Evolutionary conservation across 2,797 vertebrate species (phyloP).

Genomic region (Acanthis flammea): DNA sequence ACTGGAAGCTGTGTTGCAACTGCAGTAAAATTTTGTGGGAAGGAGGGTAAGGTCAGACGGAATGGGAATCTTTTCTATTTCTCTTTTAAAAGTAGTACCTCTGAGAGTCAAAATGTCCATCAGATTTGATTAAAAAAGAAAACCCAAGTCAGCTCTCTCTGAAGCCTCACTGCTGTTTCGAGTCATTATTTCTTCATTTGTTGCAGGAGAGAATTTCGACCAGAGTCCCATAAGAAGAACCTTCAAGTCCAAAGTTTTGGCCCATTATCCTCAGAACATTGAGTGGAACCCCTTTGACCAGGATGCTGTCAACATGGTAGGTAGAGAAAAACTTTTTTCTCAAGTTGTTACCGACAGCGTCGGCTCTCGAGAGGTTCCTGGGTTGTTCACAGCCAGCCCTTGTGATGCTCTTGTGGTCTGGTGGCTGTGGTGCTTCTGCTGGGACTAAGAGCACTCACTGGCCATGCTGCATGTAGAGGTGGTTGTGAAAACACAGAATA

Average conservation of each 20-base stretch:
- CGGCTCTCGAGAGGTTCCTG: accelerated
- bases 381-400: not conserved
- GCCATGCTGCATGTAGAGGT: not conserved
- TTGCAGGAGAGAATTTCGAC: slow-evolving; percentile 92
- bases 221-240: slow-evolving; percentile 94
- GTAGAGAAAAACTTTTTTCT: slow-evolving; percentile 43
- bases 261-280: slow-evolving; percentile 93
- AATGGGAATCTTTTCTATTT: not conserved
- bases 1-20: not conserved
- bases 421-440: not conserved
- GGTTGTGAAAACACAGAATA: not conserved
- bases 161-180: not conserved
- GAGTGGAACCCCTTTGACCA: slow-evolving; percentile 94
- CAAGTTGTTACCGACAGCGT: not conserved
- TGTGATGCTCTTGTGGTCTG: not conserved
- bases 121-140: not conserved
- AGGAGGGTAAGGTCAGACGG: not conserved
- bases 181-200: slow-evolving; percentile 26
- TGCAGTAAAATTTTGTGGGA: not conserved
- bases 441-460: not conserved
- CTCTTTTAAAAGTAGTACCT: not conserved
- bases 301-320: slow-evolving; percentile 96
- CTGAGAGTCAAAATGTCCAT: not conserved
- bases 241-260: slow-evolving; percentile 95
- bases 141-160: not conserved